Conservation (phyloP, 2,888 invertebrate species). For the Drosophila kuntzei region DNA sequence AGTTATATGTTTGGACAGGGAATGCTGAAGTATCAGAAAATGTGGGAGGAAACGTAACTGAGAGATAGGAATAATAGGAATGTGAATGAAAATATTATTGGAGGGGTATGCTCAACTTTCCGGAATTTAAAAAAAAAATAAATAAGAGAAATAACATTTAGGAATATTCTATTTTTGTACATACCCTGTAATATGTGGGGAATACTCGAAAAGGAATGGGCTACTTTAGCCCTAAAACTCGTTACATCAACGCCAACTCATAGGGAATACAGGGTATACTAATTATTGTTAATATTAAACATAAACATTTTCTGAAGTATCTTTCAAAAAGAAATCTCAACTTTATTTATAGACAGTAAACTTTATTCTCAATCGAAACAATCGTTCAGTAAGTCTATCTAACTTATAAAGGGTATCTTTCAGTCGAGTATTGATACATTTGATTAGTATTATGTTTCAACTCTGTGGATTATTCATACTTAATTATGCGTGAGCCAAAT, state of each 20-base stretch:
- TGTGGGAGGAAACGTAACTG: no score
- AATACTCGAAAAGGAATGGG: not conserved
- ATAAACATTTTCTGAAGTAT: no score
- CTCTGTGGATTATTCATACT: slow-evolving; percentile 36
- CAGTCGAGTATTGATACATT: not conserved
- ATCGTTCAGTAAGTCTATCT: not conserved
- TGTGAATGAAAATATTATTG: not conserved
- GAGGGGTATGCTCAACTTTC: not conserved
- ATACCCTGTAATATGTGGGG: not conserved
- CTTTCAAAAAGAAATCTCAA: no score
- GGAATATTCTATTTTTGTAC: not conserved
- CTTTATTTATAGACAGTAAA: no score
- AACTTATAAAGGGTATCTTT: not conserved
- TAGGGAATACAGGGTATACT: not conserved
- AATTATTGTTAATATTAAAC: not conserved
- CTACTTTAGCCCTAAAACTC: no score
- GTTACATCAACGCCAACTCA: not conserved
- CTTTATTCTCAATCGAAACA: not conserved
- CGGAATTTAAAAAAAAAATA: not conserved
- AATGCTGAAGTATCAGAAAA: not conserved
- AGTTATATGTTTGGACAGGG: not conserved
- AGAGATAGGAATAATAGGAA: no score
- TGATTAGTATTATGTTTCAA: not conserved
- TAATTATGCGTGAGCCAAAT: slow-evolving; percentile 50
- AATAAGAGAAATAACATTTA: not conserved